phyloP scores from a whole-genome alignment of 2,797 vertebrate genomes.

The Margarornis squamiger region DNA sequence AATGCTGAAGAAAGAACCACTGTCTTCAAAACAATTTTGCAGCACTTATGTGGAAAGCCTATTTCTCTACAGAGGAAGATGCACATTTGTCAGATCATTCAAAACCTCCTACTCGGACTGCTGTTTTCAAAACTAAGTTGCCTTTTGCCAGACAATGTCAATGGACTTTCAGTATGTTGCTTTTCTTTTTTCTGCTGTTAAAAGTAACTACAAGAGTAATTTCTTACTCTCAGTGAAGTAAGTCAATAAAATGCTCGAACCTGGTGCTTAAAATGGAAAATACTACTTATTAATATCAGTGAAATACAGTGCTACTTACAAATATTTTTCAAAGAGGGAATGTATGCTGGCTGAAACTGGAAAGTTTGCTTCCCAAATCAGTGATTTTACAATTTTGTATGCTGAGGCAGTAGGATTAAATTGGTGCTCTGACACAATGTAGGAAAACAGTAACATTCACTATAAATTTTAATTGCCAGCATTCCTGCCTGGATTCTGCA shows the following conservation, averaged over 20 bases:
- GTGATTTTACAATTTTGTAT: neutral
- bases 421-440: neutral
- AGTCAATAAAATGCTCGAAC: neutral
- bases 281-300: neutral
- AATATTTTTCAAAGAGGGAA: neutral
- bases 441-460: neutral
- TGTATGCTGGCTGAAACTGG: neutral
- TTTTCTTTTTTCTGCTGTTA: neutral
- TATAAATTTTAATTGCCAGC: constrained; percentile 50
- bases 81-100: neutral
- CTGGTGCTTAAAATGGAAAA: neutral
- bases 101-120: neutral
- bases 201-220: neutral
- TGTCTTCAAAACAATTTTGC: neutral
- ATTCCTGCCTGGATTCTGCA: constrained; percentile 12
- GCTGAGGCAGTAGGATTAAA: neutral
- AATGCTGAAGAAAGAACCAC: neutral
- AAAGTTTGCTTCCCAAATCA: neutral
- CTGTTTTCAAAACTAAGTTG: neutral
- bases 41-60: neutral
- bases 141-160: neutral
- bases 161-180: neutral
- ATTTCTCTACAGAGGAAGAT: neutral
- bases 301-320: neutral
- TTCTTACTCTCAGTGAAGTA: neutral